A percentile compares a stretch with the other conserved stretches of the same genome.
Conservation (phyloP, 2,888 invertebrate species). For the Hoplodrina blanda region DNA sequence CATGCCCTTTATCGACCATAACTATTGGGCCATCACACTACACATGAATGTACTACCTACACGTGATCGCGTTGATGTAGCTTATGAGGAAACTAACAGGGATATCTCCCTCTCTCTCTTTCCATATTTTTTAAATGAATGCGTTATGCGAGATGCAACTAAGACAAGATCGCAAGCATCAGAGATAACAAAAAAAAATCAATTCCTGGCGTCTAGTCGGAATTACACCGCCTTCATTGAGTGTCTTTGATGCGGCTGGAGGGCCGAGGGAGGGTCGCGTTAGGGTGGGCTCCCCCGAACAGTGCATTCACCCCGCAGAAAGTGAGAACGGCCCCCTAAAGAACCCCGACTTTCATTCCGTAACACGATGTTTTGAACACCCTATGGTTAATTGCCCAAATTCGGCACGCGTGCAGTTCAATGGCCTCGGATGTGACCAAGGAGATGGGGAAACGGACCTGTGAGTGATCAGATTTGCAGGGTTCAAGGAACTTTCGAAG, state of each 20-base stretch:
- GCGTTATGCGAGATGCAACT: slow-evolving; percentile 23
- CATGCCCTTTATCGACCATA: too few relatives aligned
- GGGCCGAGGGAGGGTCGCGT: slow-evolving; percentile 78
- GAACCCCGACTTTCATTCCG: slow-evolving; percentile 81
- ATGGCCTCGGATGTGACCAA: slow-evolving; percentile 73
- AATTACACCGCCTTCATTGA: slow-evolving; percentile 79
- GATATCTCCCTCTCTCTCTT: neutral
- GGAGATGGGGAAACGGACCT: slow-evolving; percentile 68
- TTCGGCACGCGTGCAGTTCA: slow-evolving; percentile 83
- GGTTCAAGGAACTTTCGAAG: slow-evolving; percentile 63
- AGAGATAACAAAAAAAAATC: slow-evolving; percentile 59
- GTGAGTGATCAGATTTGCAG: slow-evolving; percentile 66
- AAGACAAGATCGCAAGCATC: slow-evolving; percentile 31
- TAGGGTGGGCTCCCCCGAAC: slow-evolving; percentile 82
- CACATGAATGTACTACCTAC: neutral
- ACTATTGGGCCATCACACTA: too few relatives aligned
- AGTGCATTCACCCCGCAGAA: slow-evolving; percentile 90
- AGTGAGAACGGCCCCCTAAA: slow-evolving; percentile 85
- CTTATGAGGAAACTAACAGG: neutral
- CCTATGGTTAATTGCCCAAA: slow-evolving; percentile 87
- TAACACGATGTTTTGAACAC: slow-evolving; percentile 80
- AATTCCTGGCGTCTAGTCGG: slow-evolving; percentile 65
- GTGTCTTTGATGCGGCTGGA: slow-evolving; percentile 85
- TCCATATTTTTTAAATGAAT: neutral
- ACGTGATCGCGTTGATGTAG: neutral